Evolutionary conservation across 2,797 vertebrate genomes (phyloP).

Genomic region (Anguilla marmorata): DNA sequence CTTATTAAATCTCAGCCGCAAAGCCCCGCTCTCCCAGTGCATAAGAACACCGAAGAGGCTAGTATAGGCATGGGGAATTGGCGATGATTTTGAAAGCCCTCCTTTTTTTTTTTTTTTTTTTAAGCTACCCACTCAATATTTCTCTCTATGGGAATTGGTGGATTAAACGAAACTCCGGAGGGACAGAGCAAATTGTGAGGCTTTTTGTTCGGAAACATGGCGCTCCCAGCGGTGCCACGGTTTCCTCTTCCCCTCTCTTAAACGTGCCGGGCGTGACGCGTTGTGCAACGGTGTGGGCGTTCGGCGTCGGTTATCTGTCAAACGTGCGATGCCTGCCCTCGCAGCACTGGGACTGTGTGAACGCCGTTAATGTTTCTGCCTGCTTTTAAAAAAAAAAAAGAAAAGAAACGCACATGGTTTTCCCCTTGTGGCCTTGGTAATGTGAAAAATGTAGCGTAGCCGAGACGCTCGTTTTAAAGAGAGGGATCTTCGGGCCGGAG

Average conservation of each 20-base stretch:
- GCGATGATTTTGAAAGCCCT: background rate
- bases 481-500: background rate
- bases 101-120: background rate
- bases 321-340: background rate
- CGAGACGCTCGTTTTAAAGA: background rate
- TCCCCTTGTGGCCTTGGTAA: background rate
- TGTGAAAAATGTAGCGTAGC: constrained; percentile 6
- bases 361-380: background rate
- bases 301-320: background rate
- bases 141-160: background rate
- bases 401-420: background rate
- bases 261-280: background rate
- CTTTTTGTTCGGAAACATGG: background rate
- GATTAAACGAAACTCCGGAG: background rate
- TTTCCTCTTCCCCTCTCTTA: background rate
- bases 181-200: background rate
- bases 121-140: background rate
- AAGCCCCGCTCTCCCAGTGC: background rate
- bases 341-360: background rate
- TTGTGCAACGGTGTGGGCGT: background rate
- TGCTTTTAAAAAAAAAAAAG: background rate
- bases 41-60: background rate
- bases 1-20: constrained; percentile 15
- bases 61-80: background rate
- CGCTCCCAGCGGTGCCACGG: background rate